phyloP scores from a whole-genome alignment of 2,888 invertebrate species.

The Acanthoscelides obtectus region DNA sequence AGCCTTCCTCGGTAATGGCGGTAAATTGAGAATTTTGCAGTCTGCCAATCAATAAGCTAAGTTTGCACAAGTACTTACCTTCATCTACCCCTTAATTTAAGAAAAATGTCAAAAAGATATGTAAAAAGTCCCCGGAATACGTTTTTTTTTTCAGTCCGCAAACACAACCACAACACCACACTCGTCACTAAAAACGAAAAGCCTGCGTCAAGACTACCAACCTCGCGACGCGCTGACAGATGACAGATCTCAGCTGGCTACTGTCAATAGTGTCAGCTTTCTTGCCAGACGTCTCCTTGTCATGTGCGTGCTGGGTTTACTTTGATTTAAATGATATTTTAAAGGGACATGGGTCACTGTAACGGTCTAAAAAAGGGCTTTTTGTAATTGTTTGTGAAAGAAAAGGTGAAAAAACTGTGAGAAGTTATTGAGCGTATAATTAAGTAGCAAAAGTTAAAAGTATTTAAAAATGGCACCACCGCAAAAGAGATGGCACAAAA shows the following conservation, averaged over 20 bases:
- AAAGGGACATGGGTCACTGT: no score
- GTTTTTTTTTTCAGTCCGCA: constrained; percentile 14
- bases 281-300: no score
- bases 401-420: no score
- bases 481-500: no score
- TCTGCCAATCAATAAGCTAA: background rate
- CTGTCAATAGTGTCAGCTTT: background rate
- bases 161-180: constrained; percentile 2
- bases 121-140: constrained; percentile 36
- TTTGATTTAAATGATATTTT: no score
- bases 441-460: no score
- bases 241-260: background rate
- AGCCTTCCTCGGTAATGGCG: background rate
- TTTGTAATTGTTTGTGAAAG: no score
- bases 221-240: background rate
- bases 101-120: constrained; percentile 39
- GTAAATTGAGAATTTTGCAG: background rate
- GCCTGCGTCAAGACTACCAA: background rate
- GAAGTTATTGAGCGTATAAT: no score
- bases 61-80: constrained; percentile 32
- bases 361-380: no score
- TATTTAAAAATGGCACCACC: no score
- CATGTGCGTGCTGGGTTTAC: no score
- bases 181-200: background rate
- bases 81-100: constrained; percentile 45